Conservation (phyloP, 2,888 invertebrate species). For the Exocentrus adspersus region DNA sequence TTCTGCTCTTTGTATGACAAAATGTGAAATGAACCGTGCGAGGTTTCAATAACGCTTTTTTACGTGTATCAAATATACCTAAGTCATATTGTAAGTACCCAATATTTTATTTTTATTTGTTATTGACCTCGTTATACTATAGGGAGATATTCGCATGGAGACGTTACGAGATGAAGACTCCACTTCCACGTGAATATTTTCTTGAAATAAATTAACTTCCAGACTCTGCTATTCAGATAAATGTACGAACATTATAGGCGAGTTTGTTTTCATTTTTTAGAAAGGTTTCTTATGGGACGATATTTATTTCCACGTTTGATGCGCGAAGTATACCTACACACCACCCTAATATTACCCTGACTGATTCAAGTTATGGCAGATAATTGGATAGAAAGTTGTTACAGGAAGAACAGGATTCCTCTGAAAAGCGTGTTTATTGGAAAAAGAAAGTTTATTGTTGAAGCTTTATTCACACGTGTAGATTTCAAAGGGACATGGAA, state of each 20-base stretch:
- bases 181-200: neutral
- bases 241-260: constrained; percentile 1
- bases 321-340: constrained; percentile 11
- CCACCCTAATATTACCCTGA: constrained; percentile 10
- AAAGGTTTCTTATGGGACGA: constrained; percentile 21
- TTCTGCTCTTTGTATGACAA: neutral
- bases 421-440: too few relatives aligned
- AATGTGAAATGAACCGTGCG: constrained; percentile 16
- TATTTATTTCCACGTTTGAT: constrained; percentile 23
- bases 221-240: constrained; percentile 12
- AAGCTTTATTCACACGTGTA: too few relatives aligned
- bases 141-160: too few relatives aligned
- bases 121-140: too few relatives aligned
- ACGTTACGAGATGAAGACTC: too few relatives aligned
- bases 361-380: constrained; percentile 5
- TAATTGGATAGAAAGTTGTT: too few relatives aligned
- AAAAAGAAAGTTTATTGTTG: too few relatives aligned
- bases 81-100: too few relatives aligned
- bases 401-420: too few relatives aligned
- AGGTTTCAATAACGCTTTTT: neutral
- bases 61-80: too few relatives aligned
- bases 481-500: too few relatives aligned
- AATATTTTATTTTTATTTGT: too few relatives aligned
- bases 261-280: constrained; percentile 25
- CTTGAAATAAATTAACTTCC: constrained; percentile 19